Conservation (phyloP, 2,797 vertebrate genomes). For the Melanotaenia pygmaea region DNA sequence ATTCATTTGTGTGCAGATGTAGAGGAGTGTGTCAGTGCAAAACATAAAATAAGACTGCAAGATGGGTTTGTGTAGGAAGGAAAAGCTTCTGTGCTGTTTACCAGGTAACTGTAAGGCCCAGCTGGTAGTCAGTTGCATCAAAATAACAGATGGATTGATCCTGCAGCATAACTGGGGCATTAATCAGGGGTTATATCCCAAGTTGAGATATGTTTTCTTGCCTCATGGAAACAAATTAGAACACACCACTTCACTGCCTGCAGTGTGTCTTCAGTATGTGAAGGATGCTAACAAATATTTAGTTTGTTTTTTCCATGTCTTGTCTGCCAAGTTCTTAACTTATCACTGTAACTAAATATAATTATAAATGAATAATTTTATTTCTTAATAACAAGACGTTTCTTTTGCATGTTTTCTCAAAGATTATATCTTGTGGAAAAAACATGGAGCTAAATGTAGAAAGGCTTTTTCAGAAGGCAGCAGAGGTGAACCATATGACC, state of each 20-base stretch:
- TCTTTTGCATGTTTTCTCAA: background rate
- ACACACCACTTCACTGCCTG: too few species aligned
- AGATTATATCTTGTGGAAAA: background rate
- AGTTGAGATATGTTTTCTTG: slow-evolving; percentile 8
- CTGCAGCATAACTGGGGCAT: slow-evolving; percentile 21
- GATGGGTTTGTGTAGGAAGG: slow-evolving; percentile 33
- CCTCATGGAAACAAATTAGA: background rate
- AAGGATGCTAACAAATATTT: too few species aligned
- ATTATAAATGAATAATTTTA: background rate
- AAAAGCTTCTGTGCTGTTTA: slow-evolving; percentile 29
- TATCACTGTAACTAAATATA: background rate
- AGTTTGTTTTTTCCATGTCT: too few species aligned
- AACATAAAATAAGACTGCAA: background rate
- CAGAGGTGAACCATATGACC: slow-evolving; percentile 18
- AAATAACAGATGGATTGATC: slow-evolving; percentile 68
- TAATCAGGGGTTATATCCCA: slow-evolving; percentile 30
- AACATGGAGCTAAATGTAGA: background rate
- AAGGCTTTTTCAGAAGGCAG: background rate
- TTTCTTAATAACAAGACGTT: background rate
- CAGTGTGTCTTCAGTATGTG: too few species aligned
- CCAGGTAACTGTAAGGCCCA: slow-evolving; percentile 47
- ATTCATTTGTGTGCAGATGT: slow-evolving; percentile 6
- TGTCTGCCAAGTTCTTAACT: too few species aligned
- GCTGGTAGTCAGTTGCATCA: slow-evolving; percentile 34
- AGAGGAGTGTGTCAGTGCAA: background rate